Evolutionary conservation across 2,888 invertebrate genomes (phyloP).

Genomic region (Hypomecis punctinalis): DNA sequence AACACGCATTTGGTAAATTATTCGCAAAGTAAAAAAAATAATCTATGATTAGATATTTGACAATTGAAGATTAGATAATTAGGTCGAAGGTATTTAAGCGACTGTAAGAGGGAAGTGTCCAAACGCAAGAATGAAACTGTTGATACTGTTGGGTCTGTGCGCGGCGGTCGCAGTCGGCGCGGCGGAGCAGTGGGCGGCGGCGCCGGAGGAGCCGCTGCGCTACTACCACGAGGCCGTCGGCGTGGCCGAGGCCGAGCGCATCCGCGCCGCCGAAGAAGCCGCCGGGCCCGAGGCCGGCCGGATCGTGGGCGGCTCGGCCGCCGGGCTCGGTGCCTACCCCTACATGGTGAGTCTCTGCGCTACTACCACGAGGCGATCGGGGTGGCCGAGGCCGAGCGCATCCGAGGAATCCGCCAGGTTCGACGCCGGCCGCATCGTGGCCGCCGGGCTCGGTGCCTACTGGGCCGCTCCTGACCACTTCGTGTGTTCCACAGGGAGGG

Average conservation of each 20-base stretch:
- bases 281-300: slow-evolving; percentile 24
- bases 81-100: too few relatives aligned
- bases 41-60: too few relatives aligned
- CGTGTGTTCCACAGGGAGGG: slow-evolving; percentile 43
- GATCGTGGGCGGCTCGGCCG: slow-evolving; percentile 43
- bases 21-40: too few relatives aligned
- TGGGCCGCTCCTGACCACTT: neutral
- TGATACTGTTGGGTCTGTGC: neutral
- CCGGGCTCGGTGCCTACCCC: slow-evolving; percentile 43
- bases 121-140: neutral
- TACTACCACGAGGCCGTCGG: slow-evolving; percentile 48
- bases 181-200: neutral
- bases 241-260: slow-evolving; percentile 45
- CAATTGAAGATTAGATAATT: too few relatives aligned
- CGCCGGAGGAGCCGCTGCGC: slow-evolving; percentile 18
- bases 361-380: too few relatives aligned
- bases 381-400: too few relatives aligned
- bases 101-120: too few relatives aligned
- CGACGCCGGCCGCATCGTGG: too few relatives aligned
- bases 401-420: too few relatives aligned
- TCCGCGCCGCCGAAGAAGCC: slow-evolving; percentile 41
- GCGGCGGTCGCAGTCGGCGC: slow-evolving; percentile 3
- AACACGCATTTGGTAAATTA: too few relatives aligned
- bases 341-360: too few relatives aligned
- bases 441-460: too few relatives aligned